A percentile compares a stretch with the other conserved stretches of the same genome.
phyloP scores from a whole-genome alignment of 2,797 vertebrate genomes.

The Argya squamiceps region DNA sequence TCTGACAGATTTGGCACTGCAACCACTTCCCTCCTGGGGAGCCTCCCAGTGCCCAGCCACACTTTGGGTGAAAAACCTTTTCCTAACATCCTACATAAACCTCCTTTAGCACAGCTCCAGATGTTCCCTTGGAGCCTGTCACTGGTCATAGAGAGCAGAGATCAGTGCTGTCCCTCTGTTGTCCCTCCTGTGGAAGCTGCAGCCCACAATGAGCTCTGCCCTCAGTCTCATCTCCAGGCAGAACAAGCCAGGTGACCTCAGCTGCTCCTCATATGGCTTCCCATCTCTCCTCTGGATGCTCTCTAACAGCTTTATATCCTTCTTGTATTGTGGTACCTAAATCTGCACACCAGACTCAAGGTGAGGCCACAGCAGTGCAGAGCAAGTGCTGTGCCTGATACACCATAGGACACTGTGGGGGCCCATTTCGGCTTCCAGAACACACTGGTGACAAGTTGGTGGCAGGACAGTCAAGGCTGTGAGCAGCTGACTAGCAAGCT shows the following conservation, averaged over 20 bases:
- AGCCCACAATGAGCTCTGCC: not conserved
- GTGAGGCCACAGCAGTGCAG: not conserved
- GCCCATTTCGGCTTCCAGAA: not conserved
- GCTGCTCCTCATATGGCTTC: not conserved
- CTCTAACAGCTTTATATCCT: not conserved
- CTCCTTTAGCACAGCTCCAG: not conserved
- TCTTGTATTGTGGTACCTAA: not conserved
- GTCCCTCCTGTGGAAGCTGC: not conserved
- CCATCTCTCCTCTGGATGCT: not conserved
- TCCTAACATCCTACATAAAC: not conserved
- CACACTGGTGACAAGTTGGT: not conserved
- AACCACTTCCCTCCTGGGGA: not conserved
- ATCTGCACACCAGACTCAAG: not conserved
- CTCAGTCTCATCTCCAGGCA: not conserved
- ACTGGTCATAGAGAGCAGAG: not conserved
- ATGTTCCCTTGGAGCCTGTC: not conserved
- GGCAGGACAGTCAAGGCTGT: not conserved
- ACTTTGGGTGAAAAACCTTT: not conserved
- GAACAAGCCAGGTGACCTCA: not conserved
- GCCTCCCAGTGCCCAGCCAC: not conserved
- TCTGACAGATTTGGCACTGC: not conserved
- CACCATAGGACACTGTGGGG: not conserved
- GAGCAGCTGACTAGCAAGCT: not conserved
- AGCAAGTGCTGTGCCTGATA: not conserved
- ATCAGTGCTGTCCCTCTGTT: rapidly evolving